These are phyloP conservation scores for Isaurus tuberculatus DNA, from an alignment of 92 coral and sea anemone species.

Conservation along the genomic window DNA sequence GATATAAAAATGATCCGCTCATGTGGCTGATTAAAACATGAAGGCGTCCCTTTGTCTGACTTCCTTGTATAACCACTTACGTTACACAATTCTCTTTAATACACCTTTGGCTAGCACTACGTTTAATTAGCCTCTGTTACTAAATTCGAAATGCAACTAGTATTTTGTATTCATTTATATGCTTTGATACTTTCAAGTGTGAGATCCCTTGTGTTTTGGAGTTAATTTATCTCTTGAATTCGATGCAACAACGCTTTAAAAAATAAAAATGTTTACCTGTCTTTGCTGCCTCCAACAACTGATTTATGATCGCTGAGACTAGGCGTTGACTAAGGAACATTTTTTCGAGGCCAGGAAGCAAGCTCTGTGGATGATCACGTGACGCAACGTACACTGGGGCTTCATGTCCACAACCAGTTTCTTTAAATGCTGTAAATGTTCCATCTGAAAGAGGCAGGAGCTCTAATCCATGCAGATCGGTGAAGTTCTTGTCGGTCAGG, in stretches of 20 bases:
- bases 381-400: constrained; percentile 63
- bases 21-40: no score
- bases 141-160: no score
- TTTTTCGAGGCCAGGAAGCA: constrained; percentile 73
- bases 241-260: neutral
- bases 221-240: neutral
- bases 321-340: constrained; percentile 65
- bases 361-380: constrained; percentile 63
- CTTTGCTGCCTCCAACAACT: constrained; percentile 48
- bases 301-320: constrained; percentile 33
- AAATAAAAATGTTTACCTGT: constrained; percentile 34
- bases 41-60: no score
- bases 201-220: neutral
- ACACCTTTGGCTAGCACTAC: no score
- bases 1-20: no score
- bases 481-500: constrained; percentile 58
- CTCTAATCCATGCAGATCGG: constrained; percentile 65
- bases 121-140: no score
- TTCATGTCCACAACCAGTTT: constrained; percentile 7
- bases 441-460: constrained; percentile 76
- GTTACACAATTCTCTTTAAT: no score
- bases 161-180: no score
- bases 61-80: no score
- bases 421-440: constrained; percentile 52
- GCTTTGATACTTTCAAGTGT: no score